Evolutionary conservation across 2,113 vertebrate genomes (phyloP), one percentile per base, ranked within the genome.

Genomic region (Barbus barbus): DNA sequence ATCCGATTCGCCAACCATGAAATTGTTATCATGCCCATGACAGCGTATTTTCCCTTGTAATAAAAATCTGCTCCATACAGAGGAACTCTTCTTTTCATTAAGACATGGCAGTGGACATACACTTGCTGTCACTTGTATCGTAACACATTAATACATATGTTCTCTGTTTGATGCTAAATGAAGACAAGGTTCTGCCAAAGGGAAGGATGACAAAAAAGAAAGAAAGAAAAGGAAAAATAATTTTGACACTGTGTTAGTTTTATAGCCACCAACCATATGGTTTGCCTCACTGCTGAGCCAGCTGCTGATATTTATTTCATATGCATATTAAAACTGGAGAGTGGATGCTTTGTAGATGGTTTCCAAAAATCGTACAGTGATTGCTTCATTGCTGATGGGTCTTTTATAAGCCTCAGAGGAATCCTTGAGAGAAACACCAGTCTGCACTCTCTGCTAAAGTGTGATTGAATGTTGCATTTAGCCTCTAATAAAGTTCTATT

Each of bases 351-450:
- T 89, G 87, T 89, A 89, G 83, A 86, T 51, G 73, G 56, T 81
- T 80, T 89, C 83, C 87, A 89, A 85, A 87, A 88, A 89, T 83
- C 81, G 76, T 89, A 84, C 82, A 84, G 81, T 82, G 85, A 87
- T 90, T 89, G 87, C 86, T 89, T 90, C 84, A 89, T 89, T 88
- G 84, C 85, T 84, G 86, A 89, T 89, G 86, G 82, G 81, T 86
- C 87, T 88, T 89, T 86, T 90, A 89, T 86, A 87, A 87, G 87
- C 82, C 89, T 87, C 85, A 69, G 78, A 89, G 86, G 89, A 79
- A 87, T 86, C 82, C 75, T 86, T 82, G 87, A 89, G 67, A 85
- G 84, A 89, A 88, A 89, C 71, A 81, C 41, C 78, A 63, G 83
- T 72, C 86, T 81, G 79, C 81, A 77, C 71, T 88, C 87, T 86